Conservation (phyloP, 2,113 vertebrate species). For the Mustela lutreola region DNA sequence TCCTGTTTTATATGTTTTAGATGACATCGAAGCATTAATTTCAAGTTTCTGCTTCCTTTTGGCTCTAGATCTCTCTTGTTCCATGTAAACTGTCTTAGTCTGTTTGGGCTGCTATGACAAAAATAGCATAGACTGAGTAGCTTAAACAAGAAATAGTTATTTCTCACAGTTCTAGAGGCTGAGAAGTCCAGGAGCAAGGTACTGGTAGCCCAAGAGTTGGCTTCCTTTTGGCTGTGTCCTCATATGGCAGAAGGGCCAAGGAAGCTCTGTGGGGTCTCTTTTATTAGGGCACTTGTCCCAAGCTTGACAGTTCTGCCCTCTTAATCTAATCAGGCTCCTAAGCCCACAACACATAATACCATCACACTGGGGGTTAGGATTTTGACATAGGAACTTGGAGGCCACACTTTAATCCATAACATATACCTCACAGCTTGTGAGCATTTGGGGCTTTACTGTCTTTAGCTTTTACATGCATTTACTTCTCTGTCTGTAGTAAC, state of each 20-base stretch:
- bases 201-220: not conserved
- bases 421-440: not conserved
- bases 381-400: not conserved
- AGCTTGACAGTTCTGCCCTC: not conserved
- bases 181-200: not conserved
- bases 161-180: slow-evolving; percentile 1
- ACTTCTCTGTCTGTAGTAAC: not conserved
- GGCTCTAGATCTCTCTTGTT: not conserved
- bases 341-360: not conserved
- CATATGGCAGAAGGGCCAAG: not conserved
- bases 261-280: not conserved
- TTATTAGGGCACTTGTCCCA: not conserved
- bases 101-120: not conserved
- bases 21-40: not conserved
- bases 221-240: not conserved
- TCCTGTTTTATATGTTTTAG: not conserved
- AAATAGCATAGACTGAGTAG: not conserved
- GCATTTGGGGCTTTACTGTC: not conserved
- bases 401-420: not conserved
- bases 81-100: not conserved
- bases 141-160: not conserved
- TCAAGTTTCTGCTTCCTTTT: not conserved
- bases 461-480: not conserved
- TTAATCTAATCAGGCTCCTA: not conserved
- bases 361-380: not conserved